Percentiles rank a stretch among this genome's conserved stretches.
Evolutionary conservation across 2,113 vertebrate genomes (phyloP).

Genomic region (Nesoenas mayeri): DNA sequence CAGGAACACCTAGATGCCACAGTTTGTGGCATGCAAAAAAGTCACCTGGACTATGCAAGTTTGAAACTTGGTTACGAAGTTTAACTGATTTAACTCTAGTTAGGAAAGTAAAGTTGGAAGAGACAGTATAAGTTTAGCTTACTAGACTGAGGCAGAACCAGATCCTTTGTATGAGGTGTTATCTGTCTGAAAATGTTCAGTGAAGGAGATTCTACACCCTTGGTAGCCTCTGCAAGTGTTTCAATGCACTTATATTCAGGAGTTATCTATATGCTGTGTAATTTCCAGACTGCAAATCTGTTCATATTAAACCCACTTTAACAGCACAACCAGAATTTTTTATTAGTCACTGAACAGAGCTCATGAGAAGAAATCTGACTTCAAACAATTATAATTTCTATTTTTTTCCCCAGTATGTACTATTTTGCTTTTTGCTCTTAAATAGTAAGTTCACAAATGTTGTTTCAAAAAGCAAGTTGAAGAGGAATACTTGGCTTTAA

Average conservation of each 20-base stretch:
- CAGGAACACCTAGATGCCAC: too few species aligned
- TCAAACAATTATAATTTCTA: not conserved
- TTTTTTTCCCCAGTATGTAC: not conserved
- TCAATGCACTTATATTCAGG: not conserved
- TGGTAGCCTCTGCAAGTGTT: not conserved
- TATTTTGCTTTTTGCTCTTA: not conserved
- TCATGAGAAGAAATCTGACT: not conserved
- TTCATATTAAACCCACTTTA: not conserved
- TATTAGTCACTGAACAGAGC: not conserved
- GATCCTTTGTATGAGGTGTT: not conserved
- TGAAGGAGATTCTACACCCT: not conserved
- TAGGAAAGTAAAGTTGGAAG: not conserved
- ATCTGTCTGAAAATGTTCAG: not conserved
- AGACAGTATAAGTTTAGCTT: not conserved
- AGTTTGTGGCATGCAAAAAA: not conserved
- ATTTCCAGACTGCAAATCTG: not conserved
- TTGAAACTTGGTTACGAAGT: not conserved
- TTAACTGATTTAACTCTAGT: not conserved
- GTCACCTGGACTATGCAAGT: not conserved
- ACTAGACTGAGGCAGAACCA: not conserved
- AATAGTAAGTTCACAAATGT: not conserved
- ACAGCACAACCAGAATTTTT: not conserved
- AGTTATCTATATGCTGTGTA: not conserved
- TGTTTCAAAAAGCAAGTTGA: not conserved
- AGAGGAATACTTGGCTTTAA: not conserved